Conservation (phyloP, 2,113 vertebrate species). For the Bucco capensis region DNA sequence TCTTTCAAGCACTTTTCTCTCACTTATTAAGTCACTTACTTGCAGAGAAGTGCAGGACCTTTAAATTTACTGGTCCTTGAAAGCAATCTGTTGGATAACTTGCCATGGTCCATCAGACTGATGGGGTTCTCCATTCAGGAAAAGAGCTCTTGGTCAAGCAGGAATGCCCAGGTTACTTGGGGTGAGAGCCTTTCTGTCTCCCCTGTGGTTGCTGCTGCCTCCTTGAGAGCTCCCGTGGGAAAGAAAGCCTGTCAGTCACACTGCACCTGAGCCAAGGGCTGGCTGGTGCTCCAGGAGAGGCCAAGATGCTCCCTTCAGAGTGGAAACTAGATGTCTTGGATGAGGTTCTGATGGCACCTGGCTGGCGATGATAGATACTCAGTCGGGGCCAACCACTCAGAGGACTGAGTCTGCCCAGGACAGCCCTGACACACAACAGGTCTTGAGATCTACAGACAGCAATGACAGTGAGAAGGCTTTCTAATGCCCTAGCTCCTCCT, state of each 20-base stretch:
- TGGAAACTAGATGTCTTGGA: background rate
- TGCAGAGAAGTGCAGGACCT: background rate
- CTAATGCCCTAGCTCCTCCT: background rate
- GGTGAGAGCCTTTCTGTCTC: background rate
- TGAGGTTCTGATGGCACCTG: background rate
- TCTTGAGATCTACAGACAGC: background rate
- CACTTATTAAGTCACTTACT: background rate
- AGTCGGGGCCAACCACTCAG: background rate
- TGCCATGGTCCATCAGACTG: background rate
- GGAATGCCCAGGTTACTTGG: background rate
- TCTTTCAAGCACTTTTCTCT: background rate
- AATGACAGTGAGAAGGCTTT: background rate
- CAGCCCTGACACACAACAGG: background rate
- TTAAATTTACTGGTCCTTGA: background rate
- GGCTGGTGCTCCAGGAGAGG: background rate
- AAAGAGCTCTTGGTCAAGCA: background rate
- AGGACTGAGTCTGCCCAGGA: background rate
- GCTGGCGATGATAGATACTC: background rate
- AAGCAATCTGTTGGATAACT: background rate
- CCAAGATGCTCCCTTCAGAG: background rate
- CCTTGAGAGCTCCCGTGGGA: background rate
- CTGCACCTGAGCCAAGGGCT: background rate
- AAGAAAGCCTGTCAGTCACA: fast-evolving
- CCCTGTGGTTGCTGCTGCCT: background rate
- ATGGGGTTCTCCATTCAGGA: background rate